These are phyloP conservation scores for Drosophila sulfurigaster DNA, from an alignment of 1,140 invertebrate genomes.

Conservation along the genomic window DNA sequence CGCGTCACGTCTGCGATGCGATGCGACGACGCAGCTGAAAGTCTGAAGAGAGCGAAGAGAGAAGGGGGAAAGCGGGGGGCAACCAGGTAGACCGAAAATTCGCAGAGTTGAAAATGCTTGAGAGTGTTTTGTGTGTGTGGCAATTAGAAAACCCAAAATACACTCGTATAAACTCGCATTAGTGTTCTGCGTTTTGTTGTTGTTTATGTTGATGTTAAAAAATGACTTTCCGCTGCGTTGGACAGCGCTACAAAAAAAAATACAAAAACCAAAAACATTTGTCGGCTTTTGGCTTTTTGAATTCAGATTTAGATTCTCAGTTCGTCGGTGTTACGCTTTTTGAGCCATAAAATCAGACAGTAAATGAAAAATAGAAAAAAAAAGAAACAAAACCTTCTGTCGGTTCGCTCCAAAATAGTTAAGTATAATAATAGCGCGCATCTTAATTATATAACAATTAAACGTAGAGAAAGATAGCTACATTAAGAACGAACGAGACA, in stretches of 20 bases:
- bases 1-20: slow-evolving; percentile 11
- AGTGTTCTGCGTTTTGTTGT: not conserved
- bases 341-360: slow-evolving; percentile 75
- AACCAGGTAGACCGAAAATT: slow-evolving; percentile 47
- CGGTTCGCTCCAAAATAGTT: slow-evolving; percentile 59
- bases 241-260: slow-evolving; percentile 20
- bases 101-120: slow-evolving; percentile 45
- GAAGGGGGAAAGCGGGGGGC: not conserved
- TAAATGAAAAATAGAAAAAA: slow-evolving; percentile 54
- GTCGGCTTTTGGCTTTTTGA: slow-evolving; percentile 46
- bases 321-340: slow-evolving; percentile 74
- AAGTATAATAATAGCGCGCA: slow-evolving; percentile 79
- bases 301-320: slow-evolving; percentile 41
- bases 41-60: not conserved
- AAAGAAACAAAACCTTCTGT: slow-evolving; percentile 28
- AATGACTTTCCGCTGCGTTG: slow-evolving; percentile 81
- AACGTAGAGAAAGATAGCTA: slow-evolving; percentile 34
- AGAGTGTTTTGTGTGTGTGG: slow-evolving; percentile 19
- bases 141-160: slow-evolving; percentile 48
- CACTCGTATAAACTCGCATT: not conserved
- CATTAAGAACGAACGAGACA: slow-evolving; percentile 2
- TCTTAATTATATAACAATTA: slow-evolving; percentile 82
- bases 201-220: slow-evolving; percentile 35
- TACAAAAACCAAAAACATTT: slow-evolving; percentile 5
- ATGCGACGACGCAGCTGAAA: not conserved